These are phyloP conservation scores for Peromyscus attwateri DNA, from an alignment of 2,797 vertebrate species.

Conservation along the genomic window DNA sequence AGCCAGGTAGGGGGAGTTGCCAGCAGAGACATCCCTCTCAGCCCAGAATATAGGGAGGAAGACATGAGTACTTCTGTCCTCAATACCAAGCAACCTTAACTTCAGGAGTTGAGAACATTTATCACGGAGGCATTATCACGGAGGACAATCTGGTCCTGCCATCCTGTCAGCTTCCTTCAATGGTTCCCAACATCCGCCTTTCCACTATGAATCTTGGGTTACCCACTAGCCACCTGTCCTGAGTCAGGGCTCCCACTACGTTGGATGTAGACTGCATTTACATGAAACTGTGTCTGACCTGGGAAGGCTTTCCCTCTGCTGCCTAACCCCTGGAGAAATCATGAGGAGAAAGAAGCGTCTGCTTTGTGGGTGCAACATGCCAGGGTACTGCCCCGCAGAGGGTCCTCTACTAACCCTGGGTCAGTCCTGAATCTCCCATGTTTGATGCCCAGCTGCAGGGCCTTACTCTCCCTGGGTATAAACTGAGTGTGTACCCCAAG, in stretches of 20 bases:
- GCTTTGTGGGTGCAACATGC: not conserved
- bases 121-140: fast-evolving
- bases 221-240: not conserved
- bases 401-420: not conserved
- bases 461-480: fast-evolving
- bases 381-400: not conserved
- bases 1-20: not conserved
- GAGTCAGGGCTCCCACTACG: not conserved
- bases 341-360: not conserved
- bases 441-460: not conserved
- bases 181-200: fast-evolving
- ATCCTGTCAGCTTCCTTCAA: fast-evolving
- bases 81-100: not conserved
- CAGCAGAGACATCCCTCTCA: fast-evolving
- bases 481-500: not conserved
- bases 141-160: not conserved
- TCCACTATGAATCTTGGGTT: not conserved
- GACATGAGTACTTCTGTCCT: not conserved
- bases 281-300: not conserved
- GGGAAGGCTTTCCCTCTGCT: not conserved
- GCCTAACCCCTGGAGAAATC: not conserved
- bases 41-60: too few relatives aligned
- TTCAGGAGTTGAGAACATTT: not conserved
- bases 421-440: not conserved
- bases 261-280: not conserved